Evolutionary conservation across 2,888 invertebrate species (phyloP).

Genomic region (Aphelenchoides bicaudatus): DNA sequence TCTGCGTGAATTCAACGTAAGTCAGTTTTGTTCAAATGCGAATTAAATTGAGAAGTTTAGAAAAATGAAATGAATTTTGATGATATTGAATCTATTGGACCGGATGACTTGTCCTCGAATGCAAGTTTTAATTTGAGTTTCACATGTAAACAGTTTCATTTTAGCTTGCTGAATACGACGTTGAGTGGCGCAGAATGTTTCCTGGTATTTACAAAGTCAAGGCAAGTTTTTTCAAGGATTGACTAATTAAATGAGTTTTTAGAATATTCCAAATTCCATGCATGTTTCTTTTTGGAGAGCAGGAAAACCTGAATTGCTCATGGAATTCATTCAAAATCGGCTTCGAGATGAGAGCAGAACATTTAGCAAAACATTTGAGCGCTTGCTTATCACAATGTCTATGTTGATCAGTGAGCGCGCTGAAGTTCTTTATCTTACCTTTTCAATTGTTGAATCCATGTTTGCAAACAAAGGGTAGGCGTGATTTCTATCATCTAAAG

Average conservation of each 20-base stretch:
- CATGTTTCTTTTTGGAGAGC: background rate
- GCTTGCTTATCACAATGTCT: constrained; percentile 1
- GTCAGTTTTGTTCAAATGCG: background rate
- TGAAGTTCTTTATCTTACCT: constrained; percentile 14
- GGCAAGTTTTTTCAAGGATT: background rate
- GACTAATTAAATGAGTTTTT: background rate
- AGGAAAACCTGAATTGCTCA: background rate
- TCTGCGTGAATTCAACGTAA: constrained; percentile 6
- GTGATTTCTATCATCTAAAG: too few species aligned
- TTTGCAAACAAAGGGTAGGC: background rate
- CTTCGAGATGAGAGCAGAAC: constrained; percentile 2
- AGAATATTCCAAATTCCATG: background rate
- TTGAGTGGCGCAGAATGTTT: constrained; percentile 4
- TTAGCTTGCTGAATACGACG: background rate
- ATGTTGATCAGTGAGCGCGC: constrained; percentile 16
- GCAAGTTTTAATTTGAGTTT: background rate
- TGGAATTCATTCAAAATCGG: background rate
- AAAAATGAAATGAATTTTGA: background rate
- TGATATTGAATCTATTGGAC: too few species aligned
- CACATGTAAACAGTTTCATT: constrained; percentile 1
- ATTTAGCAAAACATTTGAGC: background rate
- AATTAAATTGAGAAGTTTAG: too few species aligned
- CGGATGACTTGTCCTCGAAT: constrained; percentile 6
- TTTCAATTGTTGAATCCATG: constrained; percentile 6
- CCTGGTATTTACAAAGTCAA: background rate